Evolutionary conservation across 1,140 invertebrate species (phyloP).

Genomic region (Antheraea pernyi): DNA sequence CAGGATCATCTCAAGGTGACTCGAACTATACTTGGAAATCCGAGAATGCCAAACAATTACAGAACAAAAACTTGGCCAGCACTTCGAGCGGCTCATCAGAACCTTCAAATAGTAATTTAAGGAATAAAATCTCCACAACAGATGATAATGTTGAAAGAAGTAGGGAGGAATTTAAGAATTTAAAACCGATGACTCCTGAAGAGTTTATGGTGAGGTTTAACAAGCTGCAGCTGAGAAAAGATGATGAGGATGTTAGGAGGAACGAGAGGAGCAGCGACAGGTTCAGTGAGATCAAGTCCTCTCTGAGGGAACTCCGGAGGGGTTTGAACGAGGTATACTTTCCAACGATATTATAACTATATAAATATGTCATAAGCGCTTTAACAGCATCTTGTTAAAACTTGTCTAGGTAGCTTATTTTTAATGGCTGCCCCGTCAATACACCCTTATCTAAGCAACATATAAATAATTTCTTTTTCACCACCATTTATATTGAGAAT

Average conservation of each 20-base stretch:
- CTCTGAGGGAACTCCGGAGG: slow-evolving; percentile 47
- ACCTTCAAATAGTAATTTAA: background rate
- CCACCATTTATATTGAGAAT: no score
- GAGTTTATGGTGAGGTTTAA: slow-evolving; percentile 53
- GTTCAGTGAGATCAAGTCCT: slow-evolving; percentile 60
- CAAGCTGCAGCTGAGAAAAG: slow-evolving; percentile 36
- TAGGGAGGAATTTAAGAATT: slow-evolving; percentile 38
- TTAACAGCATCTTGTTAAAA: no score
- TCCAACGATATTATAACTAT: background rate
- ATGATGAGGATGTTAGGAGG: slow-evolving; percentile 15
- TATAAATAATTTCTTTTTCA: no score
- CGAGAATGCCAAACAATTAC: background rate
- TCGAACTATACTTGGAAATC: background rate
- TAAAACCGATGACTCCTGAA: slow-evolving; percentile 52
- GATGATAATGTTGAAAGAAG: slow-evolving; percentile 10
- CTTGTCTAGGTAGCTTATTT: no score
- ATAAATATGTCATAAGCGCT: no score
- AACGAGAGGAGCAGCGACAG: slow-evolving; percentile 26
- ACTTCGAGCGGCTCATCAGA: no score
- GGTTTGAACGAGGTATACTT: slow-evolving; percentile 54
- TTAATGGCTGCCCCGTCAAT: no score
- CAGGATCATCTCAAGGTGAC: background rate
- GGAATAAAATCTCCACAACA: background rate
- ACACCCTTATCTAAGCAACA: no score
- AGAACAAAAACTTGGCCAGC: background rate